Percentiles rank a stretch among this genome's conserved stretches.
These are phyloP conservation scores for Engraulis encrasicolus DNA, from an alignment of 2,113 vertebrate species.

Conservation along the genomic window DNA sequence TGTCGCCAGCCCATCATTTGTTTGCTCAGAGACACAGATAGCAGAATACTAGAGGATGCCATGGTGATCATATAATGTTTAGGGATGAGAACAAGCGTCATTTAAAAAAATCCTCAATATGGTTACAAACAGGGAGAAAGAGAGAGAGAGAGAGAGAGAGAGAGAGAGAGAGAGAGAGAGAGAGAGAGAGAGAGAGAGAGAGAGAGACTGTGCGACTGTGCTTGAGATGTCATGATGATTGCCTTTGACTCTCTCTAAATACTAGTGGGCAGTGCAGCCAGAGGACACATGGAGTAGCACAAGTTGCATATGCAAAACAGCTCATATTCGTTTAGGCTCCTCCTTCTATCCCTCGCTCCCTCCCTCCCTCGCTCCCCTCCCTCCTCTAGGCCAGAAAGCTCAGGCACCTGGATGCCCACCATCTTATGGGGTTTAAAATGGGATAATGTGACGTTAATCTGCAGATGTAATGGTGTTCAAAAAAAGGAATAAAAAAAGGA, in stretches of 20 bases:
- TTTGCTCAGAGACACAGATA: neutral
- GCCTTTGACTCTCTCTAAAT: neutral
- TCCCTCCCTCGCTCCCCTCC: neutral
- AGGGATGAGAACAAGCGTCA: neutral
- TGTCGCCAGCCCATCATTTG: neutral
- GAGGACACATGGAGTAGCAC: neutral
- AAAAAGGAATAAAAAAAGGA: conserved; percentile 29
- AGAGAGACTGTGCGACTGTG: neutral
- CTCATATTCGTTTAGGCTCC: neutral
- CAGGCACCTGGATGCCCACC: neutral
- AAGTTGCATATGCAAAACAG: neutral
- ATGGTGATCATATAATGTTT: neutral
- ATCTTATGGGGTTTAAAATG: conserved; percentile 24
- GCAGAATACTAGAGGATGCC: neutral
- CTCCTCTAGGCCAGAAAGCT: too few species aligned
- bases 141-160: neutral
- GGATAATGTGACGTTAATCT: conserved; percentile 41
- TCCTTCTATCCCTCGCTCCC: neutral
- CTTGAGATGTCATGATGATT: neutral
- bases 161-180: neutral
- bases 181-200: neutral
- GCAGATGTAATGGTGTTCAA: conserved; percentile 35
- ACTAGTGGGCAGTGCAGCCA: neutral
- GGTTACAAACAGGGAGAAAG: neutral
- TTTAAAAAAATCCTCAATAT: neutral